phyloP scores from a whole-genome alignment of 2,888 invertebrate genomes.

The Boloria selene region DNA sequence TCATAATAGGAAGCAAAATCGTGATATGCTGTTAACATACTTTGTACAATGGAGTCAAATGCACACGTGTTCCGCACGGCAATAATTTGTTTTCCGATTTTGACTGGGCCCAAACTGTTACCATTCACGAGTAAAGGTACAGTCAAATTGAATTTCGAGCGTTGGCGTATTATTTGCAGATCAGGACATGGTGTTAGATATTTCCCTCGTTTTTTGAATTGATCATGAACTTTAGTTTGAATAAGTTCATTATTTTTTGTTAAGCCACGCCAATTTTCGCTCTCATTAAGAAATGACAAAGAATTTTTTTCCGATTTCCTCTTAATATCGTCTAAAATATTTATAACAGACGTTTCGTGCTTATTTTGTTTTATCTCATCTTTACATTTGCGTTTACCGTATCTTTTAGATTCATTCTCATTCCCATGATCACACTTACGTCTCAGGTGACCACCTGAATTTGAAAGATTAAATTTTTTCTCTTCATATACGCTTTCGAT shows the following conservation, averaged over 20 bases:
- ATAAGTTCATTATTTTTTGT: background rate
- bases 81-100: conserved; percentile 6
- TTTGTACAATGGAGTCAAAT: conserved; percentile 1
- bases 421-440: too few species aligned
- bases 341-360: background rate
- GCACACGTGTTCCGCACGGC: conserved; percentile 3
- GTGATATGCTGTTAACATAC: conserved; percentile 13
- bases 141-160: background rate
- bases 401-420: too few species aligned
- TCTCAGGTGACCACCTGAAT: too few species aligned
- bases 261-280: background rate
- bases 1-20: background rate
- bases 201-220: background rate
- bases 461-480: too few species aligned
- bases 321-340: background rate
- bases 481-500: too few species aligned
- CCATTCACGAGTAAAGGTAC: background rate
- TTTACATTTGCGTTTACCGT: background rate
- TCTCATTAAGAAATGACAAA: conserved; percentile 6
- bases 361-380: background rate
- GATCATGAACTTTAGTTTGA: background rate
- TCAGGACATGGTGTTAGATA: conserved; percentile 2
- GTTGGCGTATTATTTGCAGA: too few species aligned
- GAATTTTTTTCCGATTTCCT: background rate
- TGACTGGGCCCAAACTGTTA: conserved; percentile 1